These are phyloP conservation scores for Rutpela maculata DNA, from an alignment of 2,888 invertebrate genomes.

Conservation along the genomic window DNA sequence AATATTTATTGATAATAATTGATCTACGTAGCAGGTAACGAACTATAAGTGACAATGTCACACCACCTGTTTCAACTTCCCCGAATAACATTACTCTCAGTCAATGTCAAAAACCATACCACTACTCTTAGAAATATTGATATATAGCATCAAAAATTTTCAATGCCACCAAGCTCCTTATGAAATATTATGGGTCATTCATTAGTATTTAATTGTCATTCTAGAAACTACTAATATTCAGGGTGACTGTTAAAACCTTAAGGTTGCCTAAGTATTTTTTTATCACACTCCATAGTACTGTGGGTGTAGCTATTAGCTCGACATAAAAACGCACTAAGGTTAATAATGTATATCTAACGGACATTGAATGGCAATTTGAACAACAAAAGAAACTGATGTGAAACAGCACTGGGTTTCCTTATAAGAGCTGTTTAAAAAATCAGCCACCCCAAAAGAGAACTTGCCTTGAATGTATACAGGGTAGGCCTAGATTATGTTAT, in stretches of 20 bases:
- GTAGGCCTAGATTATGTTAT: no score
- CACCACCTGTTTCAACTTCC: constrained; percentile 6
- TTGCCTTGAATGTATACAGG: no score
- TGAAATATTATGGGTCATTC: constrained; percentile 5
- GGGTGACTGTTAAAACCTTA: not conserved
- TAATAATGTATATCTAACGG: constrained; percentile 1
- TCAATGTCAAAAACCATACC: constrained; percentile 27
- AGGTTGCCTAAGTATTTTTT: not conserved
- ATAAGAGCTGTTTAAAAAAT: no score
- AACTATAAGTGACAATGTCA: constrained; percentile 10
- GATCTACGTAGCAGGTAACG: not conserved
- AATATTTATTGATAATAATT: constrained; percentile 15
- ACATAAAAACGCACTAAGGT: constrained; percentile 7
- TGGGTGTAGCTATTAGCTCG: not conserved
- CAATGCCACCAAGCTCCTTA: constrained; percentile 11
- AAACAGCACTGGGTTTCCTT: not conserved
- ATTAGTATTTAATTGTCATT: not conserved
- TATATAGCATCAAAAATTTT: not conserved
- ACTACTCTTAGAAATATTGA: constrained; percentile 24
- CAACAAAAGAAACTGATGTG: not conserved
- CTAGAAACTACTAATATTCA: not conserved
- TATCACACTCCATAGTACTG: not conserved
- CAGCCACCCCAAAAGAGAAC: no score
- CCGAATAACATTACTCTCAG: not conserved
- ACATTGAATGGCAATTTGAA: constrained; percentile 7